phyloP scores from a whole-genome alignment of 1,140 invertebrate species.

The Octopus sinensis region DNA sequence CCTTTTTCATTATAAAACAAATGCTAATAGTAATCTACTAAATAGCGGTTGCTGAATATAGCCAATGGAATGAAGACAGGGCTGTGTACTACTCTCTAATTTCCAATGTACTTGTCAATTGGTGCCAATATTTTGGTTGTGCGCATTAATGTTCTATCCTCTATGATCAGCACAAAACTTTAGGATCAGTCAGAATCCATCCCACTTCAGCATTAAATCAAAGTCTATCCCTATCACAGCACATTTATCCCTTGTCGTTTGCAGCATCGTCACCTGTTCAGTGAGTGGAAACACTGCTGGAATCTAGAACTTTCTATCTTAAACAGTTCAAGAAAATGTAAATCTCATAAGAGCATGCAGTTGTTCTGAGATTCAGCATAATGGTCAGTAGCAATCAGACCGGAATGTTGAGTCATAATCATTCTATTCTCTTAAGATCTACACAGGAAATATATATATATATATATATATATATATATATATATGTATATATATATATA shows the following conservation, averaged over 20 bases:
- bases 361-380: background rate
- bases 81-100: background rate
- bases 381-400: background rate
- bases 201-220: background rate
- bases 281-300: background rate
- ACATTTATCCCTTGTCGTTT: slow-evolving; percentile 9
- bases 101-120: background rate
- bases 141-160: background rate
- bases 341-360: slow-evolving; percentile 6
- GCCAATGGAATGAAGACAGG: too few relatives aligned
- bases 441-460: background rate
- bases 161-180: background rate
- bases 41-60: too few relatives aligned
- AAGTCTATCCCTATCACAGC: background rate
- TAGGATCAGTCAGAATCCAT: background rate
- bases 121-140: background rate
- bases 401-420: background rate
- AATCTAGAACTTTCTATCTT: background rate
- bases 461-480: slow-evolving; percentile 5
- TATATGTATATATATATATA: slow-evolving; percentile 2
- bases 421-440: background rate
- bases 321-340: background rate
- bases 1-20: too few relatives aligned
- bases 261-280: slow-evolving; percentile 4
- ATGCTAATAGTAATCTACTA: too few relatives aligned